A percentile compares a stretch with the other conserved stretches of the same genome.
phyloP scores from a whole-genome alignment of 1,140 invertebrate species.

The Drosophila sucinea region DNA sequence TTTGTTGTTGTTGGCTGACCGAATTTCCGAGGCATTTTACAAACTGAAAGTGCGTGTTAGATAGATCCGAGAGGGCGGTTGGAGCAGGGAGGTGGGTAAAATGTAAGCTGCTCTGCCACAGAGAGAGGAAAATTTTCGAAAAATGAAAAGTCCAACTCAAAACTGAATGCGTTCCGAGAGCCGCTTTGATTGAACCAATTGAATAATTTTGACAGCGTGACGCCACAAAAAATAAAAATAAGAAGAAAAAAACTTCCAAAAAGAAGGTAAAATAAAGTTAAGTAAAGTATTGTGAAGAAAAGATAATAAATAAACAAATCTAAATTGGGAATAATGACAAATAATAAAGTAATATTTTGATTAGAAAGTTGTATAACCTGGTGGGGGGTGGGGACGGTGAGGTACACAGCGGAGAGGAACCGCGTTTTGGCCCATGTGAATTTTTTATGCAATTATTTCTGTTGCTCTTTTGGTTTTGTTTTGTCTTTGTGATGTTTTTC shows the following conservation, averaged over 20 bases:
- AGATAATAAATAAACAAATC: conserved; percentile 32
- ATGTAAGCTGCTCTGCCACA: conserved; percentile 15
- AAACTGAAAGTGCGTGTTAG: conserved; percentile 35
- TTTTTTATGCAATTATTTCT: conserved; percentile 79
- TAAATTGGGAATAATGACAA: conserved; percentile 35
- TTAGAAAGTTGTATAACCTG: conserved; percentile 79
- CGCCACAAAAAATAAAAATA: conserved; percentile 38
- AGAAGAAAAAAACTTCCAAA: conserved; percentile 24
- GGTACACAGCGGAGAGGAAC: conserved; percentile 17
- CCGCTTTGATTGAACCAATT: conserved; percentile 58
- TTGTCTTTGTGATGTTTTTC: conserved; percentile 14
- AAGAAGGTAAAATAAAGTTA: conserved; percentile 42
- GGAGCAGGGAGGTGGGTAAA: background rate
- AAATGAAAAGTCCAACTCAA: conserved; percentile 41
- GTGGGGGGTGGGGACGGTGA: background rate
- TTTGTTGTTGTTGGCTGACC: conserved; percentile 46
- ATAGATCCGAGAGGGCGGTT: background rate
- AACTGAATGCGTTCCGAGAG: conserved; percentile 10
- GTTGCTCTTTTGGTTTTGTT: conserved; percentile 46
- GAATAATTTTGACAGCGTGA: conserved; percentile 51
- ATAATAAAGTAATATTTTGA: conserved; percentile 76
- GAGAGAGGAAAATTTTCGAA: background rate
- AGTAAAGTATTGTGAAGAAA: conserved; percentile 25
- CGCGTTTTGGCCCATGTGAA: conserved; percentile 65
- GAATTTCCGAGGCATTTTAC: conserved; percentile 31